Evolutionary conservation across 2,888 invertebrate species (phyloP).

Genomic region (Yponomeuta cagnagella): DNA sequence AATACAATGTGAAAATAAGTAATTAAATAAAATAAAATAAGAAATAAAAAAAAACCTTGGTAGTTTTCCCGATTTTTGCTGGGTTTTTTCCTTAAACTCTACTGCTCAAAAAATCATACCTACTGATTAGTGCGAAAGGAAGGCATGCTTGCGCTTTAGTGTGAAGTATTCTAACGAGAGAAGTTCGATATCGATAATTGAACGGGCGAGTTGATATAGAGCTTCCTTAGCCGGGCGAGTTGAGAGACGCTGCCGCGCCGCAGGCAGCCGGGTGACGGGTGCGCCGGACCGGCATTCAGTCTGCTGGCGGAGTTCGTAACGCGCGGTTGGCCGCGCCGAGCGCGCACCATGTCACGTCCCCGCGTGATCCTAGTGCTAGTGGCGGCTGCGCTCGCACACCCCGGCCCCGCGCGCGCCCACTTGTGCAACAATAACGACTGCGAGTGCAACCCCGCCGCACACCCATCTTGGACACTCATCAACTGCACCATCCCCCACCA

Average conservation of each 20-base stretch:
- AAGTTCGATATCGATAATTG: constrained; percentile 56
- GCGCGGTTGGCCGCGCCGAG: constrained; percentile 51
- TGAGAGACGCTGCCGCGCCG: constrained; percentile 25
- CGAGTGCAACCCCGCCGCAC: constrained; percentile 73
- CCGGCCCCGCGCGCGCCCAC: constrained; percentile 33
- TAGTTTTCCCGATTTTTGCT: too few relatives aligned
- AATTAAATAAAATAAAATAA: too few relatives aligned
- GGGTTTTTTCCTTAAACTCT: too few relatives aligned
- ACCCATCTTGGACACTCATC: constrained; percentile 77
- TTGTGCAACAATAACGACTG: constrained; percentile 77
- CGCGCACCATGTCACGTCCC: constrained; percentile 60
- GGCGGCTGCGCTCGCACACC: constrained; percentile 67
- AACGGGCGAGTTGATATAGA: constrained; percentile 28
- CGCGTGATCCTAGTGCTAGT: constrained; percentile 67
- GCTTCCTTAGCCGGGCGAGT: constrained; percentile 41
- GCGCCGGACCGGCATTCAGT: constrained; percentile 30
- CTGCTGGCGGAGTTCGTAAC: constrained; percentile 49
- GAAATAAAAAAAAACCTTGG: too few relatives aligned
- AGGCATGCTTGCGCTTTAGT: too few relatives aligned
- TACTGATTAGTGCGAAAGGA: too few relatives aligned
- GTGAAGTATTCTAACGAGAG: not conserved
- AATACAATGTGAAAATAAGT: too few relatives aligned
- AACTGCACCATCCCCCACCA: constrained; percentile 78
- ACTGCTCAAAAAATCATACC: too few relatives aligned
- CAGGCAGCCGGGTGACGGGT: constrained; percentile 20